Base-by-base conservation (phyloP, 1,140 invertebrate species). In the Teleogryllus occipitalis region DNA sequence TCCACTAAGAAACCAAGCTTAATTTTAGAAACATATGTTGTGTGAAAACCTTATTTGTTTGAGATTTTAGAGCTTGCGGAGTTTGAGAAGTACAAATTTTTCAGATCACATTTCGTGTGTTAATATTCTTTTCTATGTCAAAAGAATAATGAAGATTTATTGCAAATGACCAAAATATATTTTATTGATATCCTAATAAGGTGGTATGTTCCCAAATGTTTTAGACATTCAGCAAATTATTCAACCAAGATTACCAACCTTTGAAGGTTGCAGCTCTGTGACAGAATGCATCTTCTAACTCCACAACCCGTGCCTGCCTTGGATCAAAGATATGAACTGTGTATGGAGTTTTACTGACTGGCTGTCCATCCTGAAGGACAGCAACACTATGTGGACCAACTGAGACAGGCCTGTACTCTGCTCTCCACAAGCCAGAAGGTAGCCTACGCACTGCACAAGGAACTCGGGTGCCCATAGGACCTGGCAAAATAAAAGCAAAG, bases 291-390 rank as follows among this genome's bases (percentile, higher is more conserved):
- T 96, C 93, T 22, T 92, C 91, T 76, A 95, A 89, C 81, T 95
- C 93, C 72, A 91, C 88, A 76, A 96, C 90, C 79, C 92, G 91
- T 18, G 97, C 93, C 83, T 93, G 90, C 8, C 90, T 89, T 0
- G 96, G 94, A 87, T 98, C 96, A 80, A 96, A 95, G 0, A 94
- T 95, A 84, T 96, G 94, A 7, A 97, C 90, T 3, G 91, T 92
- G 82, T 89, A 89, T 7, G 90, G 90, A 82, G 91, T 90, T 14
- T 90, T 89, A 79, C 87, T 89, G 22, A 92, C 88, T 7, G 88
- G 84, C 74, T 88, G 87, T 12, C 88, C 87, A 49, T 88, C 86
- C 76, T 91, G 88, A 21, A 87, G 87, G 54, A 91, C 87, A 54
- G 85, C 85, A 75, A 93, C 87, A 47, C 87, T 89, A 82, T 93